Base-by-base conservation (phyloP, 2,113 vertebrate species). In the Zosterops hypoxanthus region DNA sequence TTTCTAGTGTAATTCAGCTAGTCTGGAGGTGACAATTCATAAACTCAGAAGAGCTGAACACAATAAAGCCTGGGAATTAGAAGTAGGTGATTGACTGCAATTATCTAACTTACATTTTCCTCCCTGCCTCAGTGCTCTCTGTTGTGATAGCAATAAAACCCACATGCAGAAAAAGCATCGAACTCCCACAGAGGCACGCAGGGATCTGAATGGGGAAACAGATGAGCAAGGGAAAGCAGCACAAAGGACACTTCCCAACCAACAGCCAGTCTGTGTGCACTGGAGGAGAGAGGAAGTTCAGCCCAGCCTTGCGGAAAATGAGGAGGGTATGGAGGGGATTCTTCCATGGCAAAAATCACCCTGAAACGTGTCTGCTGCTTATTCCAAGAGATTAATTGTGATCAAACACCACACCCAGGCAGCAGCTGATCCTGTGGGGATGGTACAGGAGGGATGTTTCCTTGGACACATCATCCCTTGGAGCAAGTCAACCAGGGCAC, bases 71-170 rank as follows among this genome's bases (percentile, higher is more conserved):
- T 33, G 25, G 9, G 71, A 94, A 90, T 85, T n/a, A 52, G 80
- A 91, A 92, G 49, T 29, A 60, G 14, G 42, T 84, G 70, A 84
- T 5, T 65, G 89, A 92, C 42, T 94, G 69, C 29, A 92, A 41
- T 61, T 72, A 87, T 33, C 69, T 49, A 89, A 91, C 47, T 86
- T 34, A 53, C 5, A 73, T 75, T 78, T 66, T 47, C 47, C 72
- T 83, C 68, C 11, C 44, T 92, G 47, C 82, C 82, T 70, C 68
- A 49, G 16, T 42, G 63, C 55, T 88, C 77, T 86, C 60, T 81
- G 69, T 23, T 78, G 77, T 55, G 81, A 94, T 87, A 75, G 86
- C 77, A 87, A 68, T 82, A 94, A 94, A 97, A 91, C 65, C 77
- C 69, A 49, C 81, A 86, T 1, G 3, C 73, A 92, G 53, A 75